Conservation (phyloP, 2,113 vertebrate species). For the Serinus canaria region DNA sequence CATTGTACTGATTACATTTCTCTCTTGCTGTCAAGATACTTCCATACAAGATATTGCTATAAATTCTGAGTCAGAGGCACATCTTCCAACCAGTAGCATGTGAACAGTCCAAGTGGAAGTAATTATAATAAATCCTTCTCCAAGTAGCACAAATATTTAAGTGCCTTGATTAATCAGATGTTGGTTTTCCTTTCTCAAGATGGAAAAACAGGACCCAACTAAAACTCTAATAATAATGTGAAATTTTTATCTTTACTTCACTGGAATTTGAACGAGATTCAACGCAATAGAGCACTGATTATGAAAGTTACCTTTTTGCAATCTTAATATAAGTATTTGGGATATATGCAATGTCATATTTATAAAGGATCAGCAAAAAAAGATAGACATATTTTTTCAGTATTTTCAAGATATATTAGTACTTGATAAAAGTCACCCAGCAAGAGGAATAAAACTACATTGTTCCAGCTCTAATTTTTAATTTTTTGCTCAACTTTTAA, state of each 20-base stretch:
- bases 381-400: accelerated
- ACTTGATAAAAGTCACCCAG: neutral
- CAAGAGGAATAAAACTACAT: neutral
- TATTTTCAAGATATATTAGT: neutral
- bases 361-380: neutral
- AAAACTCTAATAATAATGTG: neutral
- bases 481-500: neutral
- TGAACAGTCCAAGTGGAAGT: neutral
- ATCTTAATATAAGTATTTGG: neutral
- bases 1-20: neutral
- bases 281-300: neutral
- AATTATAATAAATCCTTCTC: neutral
- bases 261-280: neutral
- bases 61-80: neutral
- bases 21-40: neutral
- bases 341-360: neutral
- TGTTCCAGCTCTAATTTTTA: neutral
- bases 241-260: neutral
- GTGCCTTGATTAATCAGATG: neutral
- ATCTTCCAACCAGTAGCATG: neutral
- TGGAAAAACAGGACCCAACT: neutral
- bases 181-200: neutral
- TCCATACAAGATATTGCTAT: neutral
- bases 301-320: neutral
- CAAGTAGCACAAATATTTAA: neutral